phyloP scores from a whole-genome alignment of 2,888 invertebrate genomes.

The Pediacus dermestoides region DNA sequence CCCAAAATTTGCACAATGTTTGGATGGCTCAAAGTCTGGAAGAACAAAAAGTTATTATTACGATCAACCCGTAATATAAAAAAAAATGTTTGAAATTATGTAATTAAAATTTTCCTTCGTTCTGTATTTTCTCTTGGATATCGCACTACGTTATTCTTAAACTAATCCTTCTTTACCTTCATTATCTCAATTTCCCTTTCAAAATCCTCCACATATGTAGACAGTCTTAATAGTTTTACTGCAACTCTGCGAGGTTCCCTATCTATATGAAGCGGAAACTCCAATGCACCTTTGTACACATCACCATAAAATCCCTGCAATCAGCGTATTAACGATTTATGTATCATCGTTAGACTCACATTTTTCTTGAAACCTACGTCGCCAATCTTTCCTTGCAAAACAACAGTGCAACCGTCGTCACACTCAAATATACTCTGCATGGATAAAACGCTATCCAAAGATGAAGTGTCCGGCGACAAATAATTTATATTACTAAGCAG shows the following conservation, averaged over 20 bases:
- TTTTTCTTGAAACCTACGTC: constrained; percentile 50
- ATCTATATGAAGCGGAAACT: constrained; percentile 54
- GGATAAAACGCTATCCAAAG: constrained; percentile 48
- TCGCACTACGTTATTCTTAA: neutral
- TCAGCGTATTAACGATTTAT: too few species aligned
- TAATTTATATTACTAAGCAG: constrained; percentile 44
- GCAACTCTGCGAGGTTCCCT: constrained; percentile 59
- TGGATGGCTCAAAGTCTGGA: constrained; percentile 73
- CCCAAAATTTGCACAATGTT: constrained; percentile 87
- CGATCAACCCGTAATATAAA: too few species aligned
- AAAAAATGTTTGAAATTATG: too few species aligned
- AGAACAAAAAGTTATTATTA: constrained; percentile 15
- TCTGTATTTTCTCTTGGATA: constrained; percentile 1
- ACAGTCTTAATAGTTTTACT: constrained; percentile 63
- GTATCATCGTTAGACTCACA: too few species aligned
- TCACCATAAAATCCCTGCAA: constrained; percentile 80
- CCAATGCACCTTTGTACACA: constrained; percentile 74
- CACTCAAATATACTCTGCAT: constrained; percentile 58
- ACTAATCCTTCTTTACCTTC: constrained; percentile 62
- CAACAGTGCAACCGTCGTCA: constrained; percentile 58
- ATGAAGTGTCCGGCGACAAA: constrained; percentile 44
- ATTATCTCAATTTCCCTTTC: constrained; percentile 83
- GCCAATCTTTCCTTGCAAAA: constrained; percentile 60
- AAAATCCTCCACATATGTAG: constrained; percentile 65
- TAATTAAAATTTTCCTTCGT: neutral